Evolutionary conservation across 2,113 vertebrate genomes (phyloP).

Genomic region (Oncorhynchus kisutch): DNA sequence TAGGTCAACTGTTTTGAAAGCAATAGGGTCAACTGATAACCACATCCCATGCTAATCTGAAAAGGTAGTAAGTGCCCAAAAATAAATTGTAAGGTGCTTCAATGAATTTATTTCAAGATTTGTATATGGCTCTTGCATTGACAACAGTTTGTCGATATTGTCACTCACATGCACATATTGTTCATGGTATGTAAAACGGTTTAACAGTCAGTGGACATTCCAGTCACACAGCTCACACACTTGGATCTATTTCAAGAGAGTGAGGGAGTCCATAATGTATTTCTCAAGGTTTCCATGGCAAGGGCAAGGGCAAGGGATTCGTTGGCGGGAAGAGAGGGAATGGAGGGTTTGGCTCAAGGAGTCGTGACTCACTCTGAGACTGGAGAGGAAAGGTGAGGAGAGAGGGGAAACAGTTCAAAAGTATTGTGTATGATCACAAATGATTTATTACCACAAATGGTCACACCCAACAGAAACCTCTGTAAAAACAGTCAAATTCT

Average conservation of each 20-base stretch:
- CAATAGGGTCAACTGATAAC: no score
- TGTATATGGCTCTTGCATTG: no score
- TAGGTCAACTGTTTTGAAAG: neutral
- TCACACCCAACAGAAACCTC: no score
- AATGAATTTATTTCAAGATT: no score
- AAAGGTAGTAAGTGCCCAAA: no score
- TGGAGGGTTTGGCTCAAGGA: constrained; percentile 24
- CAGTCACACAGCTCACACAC: neutral
- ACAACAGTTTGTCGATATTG: no score
- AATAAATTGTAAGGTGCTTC: no score
- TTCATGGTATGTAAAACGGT: neutral
- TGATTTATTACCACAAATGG: no score
- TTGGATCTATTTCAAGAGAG: constrained; percentile 20
- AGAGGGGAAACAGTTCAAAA: constrained; percentile 1
- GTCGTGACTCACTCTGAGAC: constrained; percentile 59
- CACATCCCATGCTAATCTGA: no score
- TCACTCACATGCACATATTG: no score
- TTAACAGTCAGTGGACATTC: neutral
- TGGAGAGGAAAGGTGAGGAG: constrained; percentile 12
- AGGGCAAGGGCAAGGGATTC: constrained; percentile 22
- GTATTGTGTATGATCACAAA: neutral
- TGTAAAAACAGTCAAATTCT: no score
- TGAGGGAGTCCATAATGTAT: constrained; percentile 21
- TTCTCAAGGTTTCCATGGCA: constrained; percentile 53
- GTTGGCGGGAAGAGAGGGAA: constrained; percentile 33